A percentile compares a stretch with the other conserved stretches of the same genome.
These are phyloP conservation scores for Tribolium freemani DNA, from an alignment of 2,888 invertebrate genomes.

Conservation along the genomic window DNA sequence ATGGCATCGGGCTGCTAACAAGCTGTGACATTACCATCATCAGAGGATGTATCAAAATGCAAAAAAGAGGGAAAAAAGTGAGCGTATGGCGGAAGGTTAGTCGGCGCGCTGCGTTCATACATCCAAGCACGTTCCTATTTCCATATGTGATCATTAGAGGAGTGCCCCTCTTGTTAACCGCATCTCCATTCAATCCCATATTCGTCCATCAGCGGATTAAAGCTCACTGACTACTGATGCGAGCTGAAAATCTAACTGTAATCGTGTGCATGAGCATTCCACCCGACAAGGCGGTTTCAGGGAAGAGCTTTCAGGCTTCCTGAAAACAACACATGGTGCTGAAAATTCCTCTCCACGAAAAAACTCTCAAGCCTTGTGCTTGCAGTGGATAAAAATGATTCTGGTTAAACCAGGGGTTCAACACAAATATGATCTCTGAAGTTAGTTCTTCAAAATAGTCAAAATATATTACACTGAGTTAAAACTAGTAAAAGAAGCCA, in stretches of 20 bases:
- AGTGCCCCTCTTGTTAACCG: conserved; percentile 53
- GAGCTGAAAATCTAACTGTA: conserved; percentile 33
- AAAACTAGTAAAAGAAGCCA: too few relatives aligned
- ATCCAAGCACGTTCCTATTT: conserved; percentile 54
- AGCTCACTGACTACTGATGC: conserved; percentile 42
- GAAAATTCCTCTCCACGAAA: too few relatives aligned
- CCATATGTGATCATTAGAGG: conserved; percentile 55
- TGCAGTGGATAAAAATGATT: too few relatives aligned
- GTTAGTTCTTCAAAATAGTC: too few relatives aligned
- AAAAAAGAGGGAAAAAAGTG: background rate
- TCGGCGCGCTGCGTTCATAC: conserved; percentile 45
- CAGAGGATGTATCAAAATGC: background rate
- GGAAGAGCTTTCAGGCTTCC: too few relatives aligned
- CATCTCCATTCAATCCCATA: conserved; percentile 47
- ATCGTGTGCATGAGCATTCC: conserved; percentile 8
- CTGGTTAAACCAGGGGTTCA: too few relatives aligned
- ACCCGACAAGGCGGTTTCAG: background rate
- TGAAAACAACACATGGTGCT: too few relatives aligned
- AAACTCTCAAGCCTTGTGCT: too few relatives aligned
- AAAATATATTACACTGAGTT: too few relatives aligned
- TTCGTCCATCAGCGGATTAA: conserved; percentile 39
- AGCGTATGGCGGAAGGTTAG: conserved; percentile 32
- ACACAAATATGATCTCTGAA: too few relatives aligned
- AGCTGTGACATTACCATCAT: background rate
- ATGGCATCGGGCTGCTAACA: background rate